Conservation (phyloP, 2,113 vertebrate genomes). For the Ophiodon elongatus region DNA sequence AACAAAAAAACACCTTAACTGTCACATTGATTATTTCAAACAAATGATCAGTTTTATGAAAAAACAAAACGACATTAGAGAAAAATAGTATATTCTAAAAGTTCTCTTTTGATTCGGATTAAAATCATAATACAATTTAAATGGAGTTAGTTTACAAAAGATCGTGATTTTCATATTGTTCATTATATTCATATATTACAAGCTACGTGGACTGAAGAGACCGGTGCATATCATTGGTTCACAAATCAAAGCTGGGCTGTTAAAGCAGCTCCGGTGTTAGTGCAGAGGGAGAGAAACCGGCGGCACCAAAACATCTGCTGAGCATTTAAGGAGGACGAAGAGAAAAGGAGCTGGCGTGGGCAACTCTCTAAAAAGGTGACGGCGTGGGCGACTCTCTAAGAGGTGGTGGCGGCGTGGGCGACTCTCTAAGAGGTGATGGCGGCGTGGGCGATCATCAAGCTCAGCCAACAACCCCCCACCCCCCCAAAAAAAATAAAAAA, state of each 20-base stretch:
- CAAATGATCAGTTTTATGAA: conserved; percentile 17
- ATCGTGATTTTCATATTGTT: conserved; percentile 9
- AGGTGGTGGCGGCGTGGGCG: too few relatives aligned
- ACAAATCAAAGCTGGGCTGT: too few relatives aligned
- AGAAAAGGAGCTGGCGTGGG: too few relatives aligned
- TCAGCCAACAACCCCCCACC: background rate
- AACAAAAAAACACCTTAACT: conserved; percentile 10
- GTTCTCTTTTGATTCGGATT: conserved; percentile 46
- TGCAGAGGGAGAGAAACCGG: background rate
- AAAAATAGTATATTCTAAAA: conserved; percentile 40
- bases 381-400: too few relatives aligned
- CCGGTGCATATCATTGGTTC: conserved; percentile 36
- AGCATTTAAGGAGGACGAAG: too few relatives aligned
- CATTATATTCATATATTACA: conserved; percentile 35
- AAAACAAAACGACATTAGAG: conserved; percentile 6
- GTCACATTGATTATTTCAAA: conserved; percentile 27
- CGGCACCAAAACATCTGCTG: too few relatives aligned
- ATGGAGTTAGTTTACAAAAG: conserved; percentile 32
- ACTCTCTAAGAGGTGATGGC: too few relatives aligned
- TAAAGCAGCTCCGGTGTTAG: conserved; percentile 14
- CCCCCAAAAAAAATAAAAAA: background rate
- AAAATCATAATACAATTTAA: conserved; percentile 21
- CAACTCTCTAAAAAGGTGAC: too few relatives aligned
- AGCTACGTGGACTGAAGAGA: conserved; percentile 27
- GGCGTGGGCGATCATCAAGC: too few relatives aligned